Evolutionary conservation across 2,888 invertebrate species (phyloP).

Genomic region (Metacarcinus magister): DNA sequence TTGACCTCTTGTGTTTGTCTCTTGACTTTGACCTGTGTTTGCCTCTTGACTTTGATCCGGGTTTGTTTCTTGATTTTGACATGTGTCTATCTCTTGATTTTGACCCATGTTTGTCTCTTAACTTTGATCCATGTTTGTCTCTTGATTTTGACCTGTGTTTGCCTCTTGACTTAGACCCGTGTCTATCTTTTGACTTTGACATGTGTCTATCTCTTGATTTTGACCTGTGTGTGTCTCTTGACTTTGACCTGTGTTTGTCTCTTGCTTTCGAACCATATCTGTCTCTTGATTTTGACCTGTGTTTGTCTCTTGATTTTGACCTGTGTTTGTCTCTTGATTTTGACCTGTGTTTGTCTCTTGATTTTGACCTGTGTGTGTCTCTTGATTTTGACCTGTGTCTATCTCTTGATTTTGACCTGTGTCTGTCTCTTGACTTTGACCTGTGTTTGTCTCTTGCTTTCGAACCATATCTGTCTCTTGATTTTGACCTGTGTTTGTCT

Average conservation of each 20-base stretch:
- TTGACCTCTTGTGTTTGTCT: slow-evolving; percentile 51
- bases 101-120: background rate
- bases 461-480: background rate
- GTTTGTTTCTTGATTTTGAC: slow-evolving; percentile 47
- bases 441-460: background rate
- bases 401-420: background rate
- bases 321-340: background rate
- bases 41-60: background rate
- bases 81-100: slow-evolving; percentile 20
- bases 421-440: background rate
- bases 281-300: background rate
- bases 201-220: background rate
- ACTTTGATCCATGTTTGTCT: background rate
- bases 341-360: slow-evolving; percentile 28
- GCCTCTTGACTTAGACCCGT: background rate
- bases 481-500: background rate
- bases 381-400: slow-evolving; percentile 30
- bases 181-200: no score
- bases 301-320: background rate
- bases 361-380: background rate
- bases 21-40: slow-evolving; percentile 32
- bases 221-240: background rate
- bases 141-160: background rate
- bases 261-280: background rate
- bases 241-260: background rate